Evolutionary conservation across 1,140 invertebrate genomes (phyloP).

Genomic region (Drosophila pseudoobscura): DNA sequence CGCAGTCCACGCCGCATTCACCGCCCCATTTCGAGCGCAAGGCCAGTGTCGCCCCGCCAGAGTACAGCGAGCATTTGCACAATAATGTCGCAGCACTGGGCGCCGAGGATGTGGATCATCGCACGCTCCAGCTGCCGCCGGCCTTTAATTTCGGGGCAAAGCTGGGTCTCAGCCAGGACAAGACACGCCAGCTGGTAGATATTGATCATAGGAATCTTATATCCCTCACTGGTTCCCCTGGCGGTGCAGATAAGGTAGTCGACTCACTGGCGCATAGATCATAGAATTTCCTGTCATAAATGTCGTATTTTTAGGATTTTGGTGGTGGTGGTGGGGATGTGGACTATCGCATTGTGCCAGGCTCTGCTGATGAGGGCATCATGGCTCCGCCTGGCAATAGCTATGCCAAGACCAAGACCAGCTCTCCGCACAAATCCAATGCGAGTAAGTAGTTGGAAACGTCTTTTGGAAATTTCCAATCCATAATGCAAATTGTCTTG

Average conservation of each 20-base stretch:
- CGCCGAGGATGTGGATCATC: conserved; percentile 86
- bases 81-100: conserved; percentile 73
- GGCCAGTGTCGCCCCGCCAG: conserved; percentile 84
- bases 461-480: background rate
- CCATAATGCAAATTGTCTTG: background rate
- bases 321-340: conserved; percentile 46
- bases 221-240: conserved; percentile 89
- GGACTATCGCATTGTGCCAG: conserved; percentile 62
- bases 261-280: background rate
- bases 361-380: conserved; percentile 40
- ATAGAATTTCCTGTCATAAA: background rate
- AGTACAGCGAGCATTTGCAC: conserved; percentile 84
- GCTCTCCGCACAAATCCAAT: conserved; percentile 83
- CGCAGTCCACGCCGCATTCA: conserved; percentile 85
- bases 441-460: conserved; percentile 57
- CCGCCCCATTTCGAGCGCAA: conserved; percentile 88
- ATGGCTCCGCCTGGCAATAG: conserved; percentile 64
- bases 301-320: conserved; percentile 49
- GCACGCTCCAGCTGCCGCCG: conserved; percentile 70
- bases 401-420: conserved; percentile 54
- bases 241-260: conserved; percentile 82
- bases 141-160: conserved; percentile 70
- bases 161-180: conserved; percentile 70
- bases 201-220: conserved; percentile 94
- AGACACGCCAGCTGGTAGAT: conserved; percentile 84